A percentile compares a stretch with the other conserved stretches of the same genome.
phyloP scores from a whole-genome alignment of 2,888 invertebrate genomes.

The Dicroscelio sp. region DNA sequence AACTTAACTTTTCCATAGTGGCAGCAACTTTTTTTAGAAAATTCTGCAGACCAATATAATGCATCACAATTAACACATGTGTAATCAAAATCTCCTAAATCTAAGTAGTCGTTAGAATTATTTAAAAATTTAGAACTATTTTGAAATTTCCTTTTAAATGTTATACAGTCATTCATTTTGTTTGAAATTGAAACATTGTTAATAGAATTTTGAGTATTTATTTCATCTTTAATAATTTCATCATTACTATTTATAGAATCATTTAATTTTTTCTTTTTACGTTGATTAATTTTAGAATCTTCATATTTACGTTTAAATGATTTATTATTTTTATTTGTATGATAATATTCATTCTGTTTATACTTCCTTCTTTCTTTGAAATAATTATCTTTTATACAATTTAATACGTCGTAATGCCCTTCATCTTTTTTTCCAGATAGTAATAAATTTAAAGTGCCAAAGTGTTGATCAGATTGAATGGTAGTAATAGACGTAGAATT shows the following conservation, averaged over 20 bases:
- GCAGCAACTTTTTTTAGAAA: no score
- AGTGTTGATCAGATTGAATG: background rate
- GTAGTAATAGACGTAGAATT: background rate
- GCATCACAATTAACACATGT: background rate
- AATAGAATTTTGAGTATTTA: no score
- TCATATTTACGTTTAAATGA: background rate
- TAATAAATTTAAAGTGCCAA: slow-evolving; percentile 14
- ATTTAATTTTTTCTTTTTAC: background rate
- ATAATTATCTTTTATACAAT: slow-evolving; percentile 4
- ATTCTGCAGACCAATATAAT: slow-evolving; percentile 7
- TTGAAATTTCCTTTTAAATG: no score
- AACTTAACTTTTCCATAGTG: slow-evolving; percentile 32
- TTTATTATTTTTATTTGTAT: background rate
- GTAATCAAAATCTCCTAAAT: slow-evolving; percentile 20
- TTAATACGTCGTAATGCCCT: slow-evolving; percentile 3
- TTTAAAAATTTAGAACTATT: no score
- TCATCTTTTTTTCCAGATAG: slow-evolving; percentile 9
- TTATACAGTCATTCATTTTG: no score
- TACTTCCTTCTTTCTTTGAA: slow-evolving; percentile 3
- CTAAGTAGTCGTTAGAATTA: no score
- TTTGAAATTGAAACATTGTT: background rate
- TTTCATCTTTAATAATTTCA: no score
- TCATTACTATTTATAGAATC: background rate
- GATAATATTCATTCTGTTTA: background rate
- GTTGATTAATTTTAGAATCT: background rate